phyloP scores from a whole-genome alignment of 2,797 vertebrate species.

The Anomalospiza imberbis region DNA sequence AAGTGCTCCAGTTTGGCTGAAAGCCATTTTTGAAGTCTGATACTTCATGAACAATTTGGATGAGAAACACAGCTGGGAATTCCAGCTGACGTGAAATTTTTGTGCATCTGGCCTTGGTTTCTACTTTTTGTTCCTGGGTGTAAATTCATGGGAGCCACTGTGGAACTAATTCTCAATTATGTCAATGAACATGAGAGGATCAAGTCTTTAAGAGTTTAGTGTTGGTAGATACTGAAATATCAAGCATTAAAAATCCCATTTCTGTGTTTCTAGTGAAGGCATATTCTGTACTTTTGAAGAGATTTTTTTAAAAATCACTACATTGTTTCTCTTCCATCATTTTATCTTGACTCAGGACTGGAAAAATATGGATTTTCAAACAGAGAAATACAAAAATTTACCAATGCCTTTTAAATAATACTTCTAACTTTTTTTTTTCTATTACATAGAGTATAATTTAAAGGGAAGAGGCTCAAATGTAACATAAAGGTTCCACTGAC shows the following conservation, averaged over 20 bases:
- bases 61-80: conserved; percentile 51
- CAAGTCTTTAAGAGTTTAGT: neutral
- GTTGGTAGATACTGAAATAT: conserved; percentile 5
- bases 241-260: conserved; percentile 11
- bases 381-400: neutral
- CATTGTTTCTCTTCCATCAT: neutral
- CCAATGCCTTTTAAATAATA: neutral
- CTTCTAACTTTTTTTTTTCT: neutral
- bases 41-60: conserved; percentile 22
- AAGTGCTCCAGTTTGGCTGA: neutral
- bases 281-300: neutral
- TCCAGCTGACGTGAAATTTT: conserved; percentile 1
- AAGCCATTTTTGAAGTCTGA: conserved; percentile 30
- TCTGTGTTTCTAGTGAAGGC: conserved; percentile 25
- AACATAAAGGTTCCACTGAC: neutral
- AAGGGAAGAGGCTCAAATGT: neutral
- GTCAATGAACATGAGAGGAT: neutral
- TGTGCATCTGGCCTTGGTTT: conserved; percentile 26
- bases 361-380: conserved; percentile 1
- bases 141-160: neutral
- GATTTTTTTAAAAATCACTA: neutral
- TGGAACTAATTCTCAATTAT: conserved; percentile 50
- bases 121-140: conserved; percentile 5
- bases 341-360: neutral
- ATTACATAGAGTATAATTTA: neutral